phyloP scores from a whole-genome alignment of 2,888 invertebrate genomes.

The Catocala fraxini region DNA sequence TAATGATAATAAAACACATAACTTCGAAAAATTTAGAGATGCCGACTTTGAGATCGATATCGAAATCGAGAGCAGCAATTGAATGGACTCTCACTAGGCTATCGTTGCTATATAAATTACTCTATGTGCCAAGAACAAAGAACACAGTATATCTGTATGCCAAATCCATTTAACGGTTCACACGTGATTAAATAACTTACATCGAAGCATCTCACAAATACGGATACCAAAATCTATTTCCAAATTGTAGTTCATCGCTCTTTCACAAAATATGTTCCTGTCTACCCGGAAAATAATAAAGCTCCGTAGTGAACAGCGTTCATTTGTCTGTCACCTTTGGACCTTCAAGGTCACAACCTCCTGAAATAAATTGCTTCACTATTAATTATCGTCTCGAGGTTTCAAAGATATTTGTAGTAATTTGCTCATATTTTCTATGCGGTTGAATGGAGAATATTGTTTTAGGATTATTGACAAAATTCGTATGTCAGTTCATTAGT shows the following conservation, averaged over 20 bases:
- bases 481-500: too few species aligned
- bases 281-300: conserved; percentile 29
- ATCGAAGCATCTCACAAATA: too few species aligned
- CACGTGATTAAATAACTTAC: too few species aligned
- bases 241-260: neutral
- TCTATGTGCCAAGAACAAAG: too few species aligned
- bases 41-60: too few species aligned
- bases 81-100: too few species aligned
- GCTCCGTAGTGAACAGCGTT: conserved; percentile 2
- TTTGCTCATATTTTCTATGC: neutral
- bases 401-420: neutral
- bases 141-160: too few species aligned
- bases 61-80: too few species aligned
- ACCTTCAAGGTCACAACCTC: conserved; percentile 11
- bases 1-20: too few species aligned
- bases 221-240: neutral
- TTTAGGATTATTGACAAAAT: neutral
- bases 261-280: conserved; percentile 22
- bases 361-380: conserved; percentile 10
- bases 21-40: too few species aligned
- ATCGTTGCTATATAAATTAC: too few species aligned
- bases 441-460: neutral
- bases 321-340: conserved; percentile 22
- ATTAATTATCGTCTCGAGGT: conserved; percentile 14
- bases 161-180: too few species aligned